Base-by-base conservation (phyloP, 2,888 invertebrate genomes). In the Molorchus minor region DNA sequence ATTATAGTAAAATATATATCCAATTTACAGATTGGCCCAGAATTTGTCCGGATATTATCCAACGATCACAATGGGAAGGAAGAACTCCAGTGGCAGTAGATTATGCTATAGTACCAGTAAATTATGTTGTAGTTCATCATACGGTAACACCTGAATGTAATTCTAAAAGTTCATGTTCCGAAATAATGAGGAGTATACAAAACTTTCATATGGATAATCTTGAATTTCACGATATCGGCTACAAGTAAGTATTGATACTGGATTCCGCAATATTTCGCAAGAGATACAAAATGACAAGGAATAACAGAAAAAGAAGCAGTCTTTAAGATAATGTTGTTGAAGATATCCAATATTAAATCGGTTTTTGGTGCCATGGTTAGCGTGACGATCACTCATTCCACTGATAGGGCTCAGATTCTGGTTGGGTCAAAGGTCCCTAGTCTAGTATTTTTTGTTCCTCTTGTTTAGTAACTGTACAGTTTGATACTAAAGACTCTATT, bases 31-130 rank as follows among this genome's bases (percentile, higher is more conserved):
- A 67, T 58, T 62, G 62, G 56, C 72, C 73, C 5, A 35, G 30
- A 12, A 53, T 66, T 15, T 87, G 87, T 68, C 85, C 86, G 5
- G 77, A 78, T 15, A 83, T 88, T 7, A 80, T 88, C 12, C 75
- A 81, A 1, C 85, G 85, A 69, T 76, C 78, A 0, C 79, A 84
- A 47, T 91, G 91, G 91, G 86, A 83, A n/a, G 87, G 83, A 0
- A 75, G 81, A 44, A 72, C 72, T 1, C 78, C 86, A 0, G 68
- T 68, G 2, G 77, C 80, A 3, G 78, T 87, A 2, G 81, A 85
- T 54, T 89, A 88, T 62, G 66, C 78, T n/a, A 75, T 82, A 21
- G 68, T 80, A 54, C 87, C 87, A 0, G 75, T 87, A 13, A 74
- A 79, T 2, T 79, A 84, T 56, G 85, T 83, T 1, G 69, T 87